phyloP scores from a whole-genome alignment of 2,113 vertebrate genomes.

The Scomber colias region DNA sequence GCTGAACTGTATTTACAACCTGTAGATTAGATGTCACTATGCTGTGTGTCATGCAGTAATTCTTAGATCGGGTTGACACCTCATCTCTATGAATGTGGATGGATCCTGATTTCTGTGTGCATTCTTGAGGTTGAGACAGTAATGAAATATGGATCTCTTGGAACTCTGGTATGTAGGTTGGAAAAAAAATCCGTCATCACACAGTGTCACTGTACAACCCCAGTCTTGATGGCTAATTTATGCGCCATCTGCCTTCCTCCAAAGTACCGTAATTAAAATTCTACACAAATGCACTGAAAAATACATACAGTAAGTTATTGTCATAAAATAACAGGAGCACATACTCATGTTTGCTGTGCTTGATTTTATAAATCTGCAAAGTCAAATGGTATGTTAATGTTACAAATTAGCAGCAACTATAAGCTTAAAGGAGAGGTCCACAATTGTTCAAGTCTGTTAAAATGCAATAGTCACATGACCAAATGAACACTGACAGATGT shows the following conservation, averaged over 20 bases:
- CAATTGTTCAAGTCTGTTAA: too few species aligned
- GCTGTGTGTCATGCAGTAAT: constrained; percentile 33
- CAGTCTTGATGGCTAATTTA: constrained; percentile 63
- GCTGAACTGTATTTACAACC: constrained; percentile 61
- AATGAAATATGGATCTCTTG: constrained; percentile 62
- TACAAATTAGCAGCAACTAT: neutral
- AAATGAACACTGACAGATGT: too few species aligned
- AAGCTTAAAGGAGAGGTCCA: too few species aligned
- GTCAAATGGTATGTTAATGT: neutral
- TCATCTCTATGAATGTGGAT: constrained; percentile 29
- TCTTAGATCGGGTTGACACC: constrained; percentile 2
- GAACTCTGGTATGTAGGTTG: constrained; percentile 41
- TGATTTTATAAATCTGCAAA: neutral
- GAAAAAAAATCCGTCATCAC: constrained; percentile 52
- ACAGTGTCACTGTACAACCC: constrained; percentile 32
- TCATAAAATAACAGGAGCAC: constrained; percentile 8
- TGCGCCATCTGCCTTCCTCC: constrained; percentile 54
- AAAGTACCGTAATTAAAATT: constrained; percentile 44
- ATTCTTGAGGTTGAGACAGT: constrained; percentile 33
- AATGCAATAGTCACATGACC: too few species aligned
- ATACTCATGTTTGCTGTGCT: neutral
- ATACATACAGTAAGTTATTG: neutral
- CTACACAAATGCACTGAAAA: constrained; percentile 21
- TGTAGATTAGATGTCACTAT: constrained; percentile 64
- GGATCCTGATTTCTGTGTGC: constrained; percentile 40